phyloP scores from a whole-genome alignment of 2,888 invertebrate species.

The Stenichneumon culpator region DNA sequence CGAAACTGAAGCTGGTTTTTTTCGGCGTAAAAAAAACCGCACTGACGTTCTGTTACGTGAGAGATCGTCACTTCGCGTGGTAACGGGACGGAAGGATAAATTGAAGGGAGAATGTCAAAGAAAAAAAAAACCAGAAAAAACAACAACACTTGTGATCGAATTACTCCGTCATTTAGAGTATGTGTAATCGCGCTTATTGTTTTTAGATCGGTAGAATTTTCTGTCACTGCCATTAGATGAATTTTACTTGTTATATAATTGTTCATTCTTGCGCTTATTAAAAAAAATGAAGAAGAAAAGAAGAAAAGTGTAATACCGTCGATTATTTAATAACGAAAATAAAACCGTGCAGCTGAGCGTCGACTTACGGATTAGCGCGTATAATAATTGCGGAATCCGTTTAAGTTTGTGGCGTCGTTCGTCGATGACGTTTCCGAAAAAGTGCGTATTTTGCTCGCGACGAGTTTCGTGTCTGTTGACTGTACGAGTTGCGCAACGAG shows the following conservation, averaged over 20 bases:
- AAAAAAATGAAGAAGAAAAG: neutral
- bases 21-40: constrained; percentile 7
- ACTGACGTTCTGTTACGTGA: constrained; percentile 32
- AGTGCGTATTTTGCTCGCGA: neutral
- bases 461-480: neutral
- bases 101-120: neutral
- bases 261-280: constrained; percentile 67
- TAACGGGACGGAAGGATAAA: constrained; percentile 28
- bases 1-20: constrained; percentile 8
- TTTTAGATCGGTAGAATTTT: constrained; percentile 66
- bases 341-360: constrained; percentile 43
- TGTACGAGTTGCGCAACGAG: neutral
- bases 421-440: constrained; percentile 33
- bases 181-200: constrained; percentile 52
- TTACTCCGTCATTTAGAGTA: constrained; percentile 61
- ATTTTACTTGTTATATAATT: constrained; percentile 71
- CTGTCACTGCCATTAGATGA: constrained; percentile 79
- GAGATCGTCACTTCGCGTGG: constrained; percentile 12
- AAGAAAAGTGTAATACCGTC: constrained; percentile 61
- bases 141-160: constrained; percentile 53
- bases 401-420: neutral
- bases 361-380: constrained; percentile 41
- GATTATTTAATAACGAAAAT: constrained; percentile 66
- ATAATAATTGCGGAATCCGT: constrained; percentile 36
- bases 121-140: neutral